phyloP scores from a whole-genome alignment of 2,797 vertebrate species.

The Pseudomugil gertrudae region DNA sequence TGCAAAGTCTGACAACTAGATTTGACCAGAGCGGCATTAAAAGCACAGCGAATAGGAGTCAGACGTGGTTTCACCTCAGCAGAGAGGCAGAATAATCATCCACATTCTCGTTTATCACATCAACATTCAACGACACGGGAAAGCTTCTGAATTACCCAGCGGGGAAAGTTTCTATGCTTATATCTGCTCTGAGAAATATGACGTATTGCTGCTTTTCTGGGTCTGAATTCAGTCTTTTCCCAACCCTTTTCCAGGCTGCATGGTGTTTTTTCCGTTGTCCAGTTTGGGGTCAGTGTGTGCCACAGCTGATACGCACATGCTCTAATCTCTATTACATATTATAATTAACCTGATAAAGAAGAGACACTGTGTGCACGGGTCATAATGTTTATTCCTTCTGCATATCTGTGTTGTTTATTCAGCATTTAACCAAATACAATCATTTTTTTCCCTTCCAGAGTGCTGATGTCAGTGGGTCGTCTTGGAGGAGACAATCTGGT shows the following conservation, averaged over 20 bases:
- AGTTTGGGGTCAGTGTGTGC: constrained; percentile 48
- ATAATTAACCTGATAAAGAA: constrained; percentile 50
- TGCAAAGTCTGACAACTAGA: not conserved
- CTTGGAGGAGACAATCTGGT: constrained; percentile 63
- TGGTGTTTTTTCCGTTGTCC: constrained; percentile 37
- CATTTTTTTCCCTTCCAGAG: constrained; percentile 68
- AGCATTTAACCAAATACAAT: constrained; percentile 41
- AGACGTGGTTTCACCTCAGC: constrained; percentile 18
- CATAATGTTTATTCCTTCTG: constrained; percentile 62
- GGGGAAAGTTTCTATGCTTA: not conserved
- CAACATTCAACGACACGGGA: constrained; percentile 5
- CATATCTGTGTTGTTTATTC: constrained; percentile 54
- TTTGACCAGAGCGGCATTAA: not conserved
- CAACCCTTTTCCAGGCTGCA: constrained; percentile 26
- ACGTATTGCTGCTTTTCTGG: constrained; percentile 11
- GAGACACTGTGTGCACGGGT: constrained; percentile 30
- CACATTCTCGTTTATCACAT: constrained; percentile 30
- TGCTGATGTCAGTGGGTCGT: constrained; percentile 74
- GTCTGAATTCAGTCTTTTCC: constrained; percentile 25
- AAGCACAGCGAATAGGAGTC: not conserved
- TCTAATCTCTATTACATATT: constrained; percentile 38
- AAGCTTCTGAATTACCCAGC: not conserved
- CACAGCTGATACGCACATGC: constrained; percentile 39
- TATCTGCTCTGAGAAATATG: constrained; percentile 3
- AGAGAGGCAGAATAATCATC: constrained; percentile 23